phyloP scores from a whole-genome alignment of 2,888 invertebrate species.

The Drosophila pseudotakahashii region DNA sequence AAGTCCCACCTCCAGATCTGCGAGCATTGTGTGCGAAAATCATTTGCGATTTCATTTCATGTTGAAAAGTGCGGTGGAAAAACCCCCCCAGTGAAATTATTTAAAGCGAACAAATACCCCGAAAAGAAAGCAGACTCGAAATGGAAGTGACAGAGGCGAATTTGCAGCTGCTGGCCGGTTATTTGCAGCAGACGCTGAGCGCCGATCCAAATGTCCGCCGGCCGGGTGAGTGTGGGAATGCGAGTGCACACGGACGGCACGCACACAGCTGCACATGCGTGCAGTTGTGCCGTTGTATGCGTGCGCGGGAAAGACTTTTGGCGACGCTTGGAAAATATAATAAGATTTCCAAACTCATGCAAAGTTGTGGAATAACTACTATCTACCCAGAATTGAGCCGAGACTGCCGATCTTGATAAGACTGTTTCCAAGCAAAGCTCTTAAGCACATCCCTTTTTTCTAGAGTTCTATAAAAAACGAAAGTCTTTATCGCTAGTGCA shows the following conservation, averaged over 20 bases:
- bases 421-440: background rate
- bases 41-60: slow-evolving; percentile 27
- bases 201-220: slow-evolving; percentile 92
- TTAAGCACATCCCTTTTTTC: background rate
- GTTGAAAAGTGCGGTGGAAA: slow-evolving; percentile 4
- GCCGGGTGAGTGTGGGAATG: slow-evolving; percentile 87
- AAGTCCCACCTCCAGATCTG: slow-evolving; percentile 17
- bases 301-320: slow-evolving; percentile 62
- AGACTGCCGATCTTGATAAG: background rate
- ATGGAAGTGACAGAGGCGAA: slow-evolving; percentile 97
- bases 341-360: background rate
- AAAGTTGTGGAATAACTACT: background rate
- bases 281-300: background rate
- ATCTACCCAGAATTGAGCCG: no score
- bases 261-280: slow-evolving; percentile 34
- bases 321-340: slow-evolving; percentile 18
- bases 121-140: slow-evolving; percentile 19
- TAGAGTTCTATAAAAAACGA: background rate
- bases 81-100: slow-evolving; percentile 6
- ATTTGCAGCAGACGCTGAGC: slow-evolving; percentile 94
- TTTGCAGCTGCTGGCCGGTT: slow-evolving; percentile 91
- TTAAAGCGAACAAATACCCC: slow-evolving; percentile 9
- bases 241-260: slow-evolving; percentile 13
- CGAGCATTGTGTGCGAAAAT: slow-evolving; percentile 48
- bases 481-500: background rate